Evolutionary conservation across 2,113 vertebrate genomes (phyloP), one percentile per base, ranked within the genome.

Genomic region (Eleginops maclovinus): DNA sequence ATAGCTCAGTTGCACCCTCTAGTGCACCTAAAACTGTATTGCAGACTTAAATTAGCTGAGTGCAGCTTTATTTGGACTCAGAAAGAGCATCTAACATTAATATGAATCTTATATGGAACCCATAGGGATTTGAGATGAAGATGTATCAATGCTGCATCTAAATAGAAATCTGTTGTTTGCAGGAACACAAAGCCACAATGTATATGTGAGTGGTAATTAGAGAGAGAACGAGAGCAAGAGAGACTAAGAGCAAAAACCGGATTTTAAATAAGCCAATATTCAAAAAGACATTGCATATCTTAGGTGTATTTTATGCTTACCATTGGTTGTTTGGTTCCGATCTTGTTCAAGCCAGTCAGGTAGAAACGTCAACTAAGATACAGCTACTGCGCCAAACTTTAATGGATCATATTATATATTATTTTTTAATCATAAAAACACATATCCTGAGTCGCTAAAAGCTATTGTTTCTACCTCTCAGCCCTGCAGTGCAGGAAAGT

Each of bases 1-100:
- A 10, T 8, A 44, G 60, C 59, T 74, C 59, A 1, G n/a, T 63
- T 44, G 46, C 26, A n/a, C 65, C 82, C 79, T 66, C 86, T 88
- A n/a, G 72, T 79, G 89, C 67, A 1, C 1, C 0, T 64, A 28
- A 28, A 60, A 41, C 10, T n/a, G 13, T 21, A 74, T 0, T 72
- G 63, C 82, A 70, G 3, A 26, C 21, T 26, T 65, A 36, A 28
- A 36, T 17, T 28, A n/a, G 9, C 11, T 4, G 2, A 19, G 14
- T 15, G 2, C 5, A 21, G 46, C 36, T 60, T 70, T 9, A 5
- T 51, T 28, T 46, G 5, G 4, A 54, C 24, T 54, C 26, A 67
- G 15, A 36, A 22, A 22, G 59, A 71, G 26, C 31, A n/a, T 4
- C 9, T 26, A 13, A 24, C 14, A 47, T 49, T 15, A 26, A 44